A percentile compares a stretch with the other conserved stretches of the same genome.
These are phyloP conservation scores for Rutpela maculata DNA, from an alignment of 2,888 invertebrate species.

Conservation along the genomic window DNA sequence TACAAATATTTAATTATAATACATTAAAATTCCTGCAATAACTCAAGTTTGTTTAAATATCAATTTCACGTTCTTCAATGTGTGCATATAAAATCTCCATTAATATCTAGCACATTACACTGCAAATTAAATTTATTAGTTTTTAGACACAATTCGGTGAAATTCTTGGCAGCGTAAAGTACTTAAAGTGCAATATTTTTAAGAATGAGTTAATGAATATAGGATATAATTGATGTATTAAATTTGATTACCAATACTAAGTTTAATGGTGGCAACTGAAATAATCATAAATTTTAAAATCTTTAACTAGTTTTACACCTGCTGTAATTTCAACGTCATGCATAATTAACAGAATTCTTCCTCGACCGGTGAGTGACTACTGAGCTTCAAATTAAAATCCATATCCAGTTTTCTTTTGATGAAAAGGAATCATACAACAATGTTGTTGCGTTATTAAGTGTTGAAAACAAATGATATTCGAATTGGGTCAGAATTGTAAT, in stretches of 20 bases:
- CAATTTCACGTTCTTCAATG: too few species aligned
- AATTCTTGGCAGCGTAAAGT: not conserved
- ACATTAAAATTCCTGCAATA: too few species aligned
- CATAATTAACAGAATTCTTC: not conserved
- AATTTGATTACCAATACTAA: constrained; percentile 21
- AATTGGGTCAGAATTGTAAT: too few species aligned
- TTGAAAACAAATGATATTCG: too few species aligned
- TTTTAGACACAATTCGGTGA: not conserved
- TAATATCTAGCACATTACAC: not conserved
- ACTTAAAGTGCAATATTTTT: not conserved
- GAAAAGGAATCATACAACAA: too few species aligned
- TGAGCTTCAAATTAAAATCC: too few species aligned
- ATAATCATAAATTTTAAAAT: not conserved
- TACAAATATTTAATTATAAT: too few species aligned
- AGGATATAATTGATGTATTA: not conserved
- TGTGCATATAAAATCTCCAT: too few species aligned
- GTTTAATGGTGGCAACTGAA: not conserved
- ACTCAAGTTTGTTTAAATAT: too few species aligned
- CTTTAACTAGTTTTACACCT: not conserved
- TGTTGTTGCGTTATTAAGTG: too few species aligned
- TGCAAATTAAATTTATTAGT: not conserved
- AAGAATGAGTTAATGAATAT: not conserved
- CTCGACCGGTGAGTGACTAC: too few species aligned
- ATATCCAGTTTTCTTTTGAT: too few species aligned
- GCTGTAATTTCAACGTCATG: not conserved